Evolutionary conservation across 2,113 vertebrate species (phyloP).

Genomic region (Mirounga angustirostris): DNA sequence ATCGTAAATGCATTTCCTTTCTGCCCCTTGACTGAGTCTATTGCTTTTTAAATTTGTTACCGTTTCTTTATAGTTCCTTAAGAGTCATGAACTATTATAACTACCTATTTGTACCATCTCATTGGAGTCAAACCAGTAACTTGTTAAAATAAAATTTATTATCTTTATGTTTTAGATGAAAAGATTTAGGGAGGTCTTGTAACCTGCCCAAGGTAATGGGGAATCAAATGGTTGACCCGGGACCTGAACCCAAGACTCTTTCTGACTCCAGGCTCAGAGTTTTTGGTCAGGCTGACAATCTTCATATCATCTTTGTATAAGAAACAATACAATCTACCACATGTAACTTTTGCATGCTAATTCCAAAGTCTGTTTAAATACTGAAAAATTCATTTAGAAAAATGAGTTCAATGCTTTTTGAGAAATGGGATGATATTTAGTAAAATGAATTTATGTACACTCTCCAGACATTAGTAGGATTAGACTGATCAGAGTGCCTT

Average conservation of each 20-base stretch:
- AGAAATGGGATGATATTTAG: constrained; percentile 17
- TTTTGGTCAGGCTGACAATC: constrained; percentile 17
- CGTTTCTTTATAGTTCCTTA: constrained; percentile 23
- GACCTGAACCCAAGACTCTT: constrained; percentile 24
- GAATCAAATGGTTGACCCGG: neutral
- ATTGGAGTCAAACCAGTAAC: neutral
- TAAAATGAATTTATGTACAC: neutral
- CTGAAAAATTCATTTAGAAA: constrained; percentile 8
- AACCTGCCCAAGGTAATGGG: neutral
- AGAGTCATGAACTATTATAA: neutral
- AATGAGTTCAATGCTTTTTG: constrained; percentile 19
- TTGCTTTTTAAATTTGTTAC: constrained; percentile 39
- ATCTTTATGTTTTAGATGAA: neutral
- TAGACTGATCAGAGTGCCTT: neutral
- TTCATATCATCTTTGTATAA: constrained; percentile 7
- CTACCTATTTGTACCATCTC: neutral
- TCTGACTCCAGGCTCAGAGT: neutral
- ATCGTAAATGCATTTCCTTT: neutral
- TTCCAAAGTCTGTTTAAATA: constrained; percentile 49
- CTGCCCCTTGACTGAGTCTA: neutral
- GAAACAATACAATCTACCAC: neutral
- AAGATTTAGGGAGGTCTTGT: neutral
- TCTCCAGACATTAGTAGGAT: neutral
- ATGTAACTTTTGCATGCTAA: neutral
- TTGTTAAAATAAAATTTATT: constrained; percentile 45